These are phyloP conservation scores for Leptoclinus maculatus DNA, from an alignment of 2,797 vertebrate genomes.

Conservation along the genomic window DNA sequence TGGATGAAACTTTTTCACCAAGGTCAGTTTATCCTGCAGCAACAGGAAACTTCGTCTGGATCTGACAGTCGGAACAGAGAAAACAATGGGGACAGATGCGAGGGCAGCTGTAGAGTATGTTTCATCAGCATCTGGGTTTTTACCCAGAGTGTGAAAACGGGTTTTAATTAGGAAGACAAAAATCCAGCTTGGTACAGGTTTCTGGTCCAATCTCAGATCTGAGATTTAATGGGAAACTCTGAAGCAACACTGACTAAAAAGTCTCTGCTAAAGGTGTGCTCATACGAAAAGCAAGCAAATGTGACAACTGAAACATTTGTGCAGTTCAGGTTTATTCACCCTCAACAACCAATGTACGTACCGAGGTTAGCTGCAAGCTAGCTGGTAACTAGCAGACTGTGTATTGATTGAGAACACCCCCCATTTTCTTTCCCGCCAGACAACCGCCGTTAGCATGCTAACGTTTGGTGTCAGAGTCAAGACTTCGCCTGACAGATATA, in stretches of 20 bases:
- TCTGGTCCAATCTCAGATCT: no score
- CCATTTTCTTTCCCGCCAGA: no score
- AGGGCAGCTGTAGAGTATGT: neutral
- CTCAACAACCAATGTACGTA: no score
- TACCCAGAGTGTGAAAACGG: neutral
- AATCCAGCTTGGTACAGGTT: neutral
- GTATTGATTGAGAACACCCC: no score
- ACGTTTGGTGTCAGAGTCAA: no score
- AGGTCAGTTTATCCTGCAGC: constrained; percentile 30
- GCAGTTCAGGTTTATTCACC: no score
- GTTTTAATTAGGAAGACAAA: constrained; percentile 44
- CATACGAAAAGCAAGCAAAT: neutral
- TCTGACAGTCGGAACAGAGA: neutral
- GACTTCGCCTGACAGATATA: neutral
- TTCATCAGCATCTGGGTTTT: constrained; percentile 47
- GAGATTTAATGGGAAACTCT: neutral
- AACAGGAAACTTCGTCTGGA: constrained; percentile 20
- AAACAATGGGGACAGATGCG: constrained; percentile 30
- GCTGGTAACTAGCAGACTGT: neutral
- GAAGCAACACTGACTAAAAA: neutral
- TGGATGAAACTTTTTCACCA: constrained; percentile 18
- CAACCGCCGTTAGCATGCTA: no score
- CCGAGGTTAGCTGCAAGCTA: neutral
- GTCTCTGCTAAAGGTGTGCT: neutral
- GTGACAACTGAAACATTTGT: no score